Evolutionary conservation across 1,140 invertebrate species (phyloP), one percentile per base, ranked within the genome.

Genomic region (Druon quercuslanigerum): DNA sequence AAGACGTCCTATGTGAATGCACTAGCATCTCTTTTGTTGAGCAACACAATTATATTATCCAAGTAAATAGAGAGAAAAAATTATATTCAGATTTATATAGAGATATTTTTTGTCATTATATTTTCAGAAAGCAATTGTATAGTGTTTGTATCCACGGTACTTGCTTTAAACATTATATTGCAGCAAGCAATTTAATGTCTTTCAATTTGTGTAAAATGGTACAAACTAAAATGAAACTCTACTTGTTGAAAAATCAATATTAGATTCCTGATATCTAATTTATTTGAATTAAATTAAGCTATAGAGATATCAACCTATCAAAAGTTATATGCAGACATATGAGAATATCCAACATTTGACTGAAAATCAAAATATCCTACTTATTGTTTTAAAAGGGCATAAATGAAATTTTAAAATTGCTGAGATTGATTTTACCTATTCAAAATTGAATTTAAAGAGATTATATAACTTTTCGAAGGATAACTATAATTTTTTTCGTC

Each of bases 1-100:
- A 66, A 66, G 60, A 66, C 33, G 60, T 66, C 60, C 60, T 66
- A n/a, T n/a, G 60, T 14, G 60, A 66, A 33, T 66, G 60, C 33
- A 66, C 60, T 8, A 8, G 16, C 25, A 66, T 46, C 16, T 66
- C 13, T 33, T 66, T 66, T 66, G 60, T 66, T 40, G 25, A 40
- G 2, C 14, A 16, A 33, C 2, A 33, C 14, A 40, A 13, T 66
- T 40, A 16, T 8, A 66, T 33, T 60, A 40, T 7, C 40, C 40
- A 46, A 46, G 25, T 33, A 46, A 46, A 46, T 11, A 11, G 8
- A 46, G 40, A 46, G 40, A 46, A 46, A 46, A 46, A 46, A 46
- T 46, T 46, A 46, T 46, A 7, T 11, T 46, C 9, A 1, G 40
- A 46, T 46, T 46, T 11, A 9, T 11, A 9, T 46, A 46, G 9